Evolutionary conservation across 2,888 invertebrate genomes (phyloP).

Genomic region (Polietes domitor): DNA sequence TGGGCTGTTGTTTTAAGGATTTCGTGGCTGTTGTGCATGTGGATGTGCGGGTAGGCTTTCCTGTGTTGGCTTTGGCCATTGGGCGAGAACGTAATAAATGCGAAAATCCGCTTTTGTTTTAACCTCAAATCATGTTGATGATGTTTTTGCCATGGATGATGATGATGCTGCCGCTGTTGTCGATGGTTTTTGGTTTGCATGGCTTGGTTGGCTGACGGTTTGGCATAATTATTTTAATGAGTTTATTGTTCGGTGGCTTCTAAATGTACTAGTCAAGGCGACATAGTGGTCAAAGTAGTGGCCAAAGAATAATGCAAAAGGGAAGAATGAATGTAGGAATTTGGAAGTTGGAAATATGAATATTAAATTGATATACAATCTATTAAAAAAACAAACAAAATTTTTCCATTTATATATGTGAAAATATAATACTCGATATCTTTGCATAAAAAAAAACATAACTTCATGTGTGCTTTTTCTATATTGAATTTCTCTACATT

Average conservation of each 20-base stretch:
- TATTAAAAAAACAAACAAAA: no score
- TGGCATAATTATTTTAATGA: conserved; percentile 69
- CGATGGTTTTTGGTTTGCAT: not conserved
- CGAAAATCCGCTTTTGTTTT: conserved; percentile 77
- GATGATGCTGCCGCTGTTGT: not conserved
- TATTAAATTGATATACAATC: no score
- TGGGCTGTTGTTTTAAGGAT: not conserved
- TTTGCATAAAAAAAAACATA: not conserved
- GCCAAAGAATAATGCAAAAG: no score
- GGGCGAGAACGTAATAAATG: not conserved
- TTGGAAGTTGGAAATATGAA: no score
- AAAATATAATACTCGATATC: no score
- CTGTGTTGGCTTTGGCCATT: not conserved
- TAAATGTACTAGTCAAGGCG: no score
- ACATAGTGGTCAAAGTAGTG: no score
- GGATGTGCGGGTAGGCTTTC: not conserved
- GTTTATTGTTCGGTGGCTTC: conserved; percentile 73
- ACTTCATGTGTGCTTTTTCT: not conserved
- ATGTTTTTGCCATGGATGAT: conserved; percentile 71
- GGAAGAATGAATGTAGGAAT: no score
- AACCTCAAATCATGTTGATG: conserved; percentile 76
- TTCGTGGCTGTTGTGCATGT: not conserved
- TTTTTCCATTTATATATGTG: no score
- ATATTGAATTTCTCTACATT: not conserved
- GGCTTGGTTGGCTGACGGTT: not conserved